Evolutionary conservation across 35 echinoderm and acorn worm genomes (phyloP).

Genomic region (Amphiura filiformis): DNA sequence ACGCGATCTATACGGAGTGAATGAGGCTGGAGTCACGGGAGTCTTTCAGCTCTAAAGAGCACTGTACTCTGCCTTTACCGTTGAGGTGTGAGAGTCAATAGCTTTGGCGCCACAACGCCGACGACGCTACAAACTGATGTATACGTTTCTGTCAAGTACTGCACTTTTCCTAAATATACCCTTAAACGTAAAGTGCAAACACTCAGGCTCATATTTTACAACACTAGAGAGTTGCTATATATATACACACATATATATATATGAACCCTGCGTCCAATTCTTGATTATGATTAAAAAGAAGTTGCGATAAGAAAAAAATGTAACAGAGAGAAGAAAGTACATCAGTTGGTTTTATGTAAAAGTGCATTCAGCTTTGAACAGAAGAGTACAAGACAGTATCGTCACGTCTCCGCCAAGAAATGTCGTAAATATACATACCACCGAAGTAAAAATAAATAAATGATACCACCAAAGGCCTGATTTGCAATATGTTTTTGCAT

Average conservation of each 20-base stretch:
- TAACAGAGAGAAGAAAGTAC: neutral
- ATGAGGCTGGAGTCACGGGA: neutral
- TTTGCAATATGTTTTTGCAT: neutral
- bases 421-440: neutral
- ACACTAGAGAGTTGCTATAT: neutral
- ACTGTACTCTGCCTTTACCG: neutral
- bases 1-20: conserved; percentile 2
- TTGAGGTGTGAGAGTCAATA: conserved; percentile 1
- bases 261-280: neutral
- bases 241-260: neutral
- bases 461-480: neutral
- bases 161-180: conserved; percentile 6
- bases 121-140: neutral
- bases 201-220: neutral
- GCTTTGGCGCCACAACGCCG: neutral
- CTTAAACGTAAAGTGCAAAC: conserved; percentile 4
- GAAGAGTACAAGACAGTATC: neutral
- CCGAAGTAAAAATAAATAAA: neutral
- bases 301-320: neutral
- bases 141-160: neutral
- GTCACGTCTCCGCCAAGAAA: neutral
- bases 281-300: neutral
- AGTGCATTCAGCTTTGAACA: too few species aligned
- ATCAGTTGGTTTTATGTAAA: neutral
- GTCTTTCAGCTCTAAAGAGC: neutral